These are phyloP conservation scores for Bradypus variegatus DNA, from an alignment of 2,797 vertebrate genomes.

Conservation along the genomic window DNA sequence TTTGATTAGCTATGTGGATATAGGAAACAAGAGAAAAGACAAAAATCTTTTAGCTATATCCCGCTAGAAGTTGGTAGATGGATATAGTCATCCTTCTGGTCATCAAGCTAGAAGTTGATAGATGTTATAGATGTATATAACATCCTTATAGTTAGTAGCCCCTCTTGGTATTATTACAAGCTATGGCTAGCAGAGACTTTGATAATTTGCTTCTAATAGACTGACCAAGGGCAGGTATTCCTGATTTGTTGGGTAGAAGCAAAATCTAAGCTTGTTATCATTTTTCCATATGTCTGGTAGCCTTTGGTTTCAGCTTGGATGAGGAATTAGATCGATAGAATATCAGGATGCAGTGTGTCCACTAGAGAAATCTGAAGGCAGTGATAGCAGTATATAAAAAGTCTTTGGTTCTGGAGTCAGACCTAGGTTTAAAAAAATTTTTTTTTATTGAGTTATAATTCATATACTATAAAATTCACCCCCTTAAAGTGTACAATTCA, in stretches of 20 bases:
- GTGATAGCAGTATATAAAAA: not conserved
- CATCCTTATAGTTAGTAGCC: too few species aligned
- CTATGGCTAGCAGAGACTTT: not conserved
- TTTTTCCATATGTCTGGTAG: not conserved
- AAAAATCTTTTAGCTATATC: not conserved
- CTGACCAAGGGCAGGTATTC: not conserved
- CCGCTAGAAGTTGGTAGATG: not conserved
- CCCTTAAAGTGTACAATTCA: not conserved
- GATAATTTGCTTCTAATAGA: not conserved
- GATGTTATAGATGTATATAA: too few species aligned
- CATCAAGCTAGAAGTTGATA: too few species aligned
- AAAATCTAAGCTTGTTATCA: not conserved
- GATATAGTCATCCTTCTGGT: not conserved
- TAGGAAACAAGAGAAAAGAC: not conserved
- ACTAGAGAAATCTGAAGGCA: not conserved
- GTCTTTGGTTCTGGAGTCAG: not conserved
- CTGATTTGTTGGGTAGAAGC: not conserved
- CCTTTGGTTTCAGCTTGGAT: not conserved
- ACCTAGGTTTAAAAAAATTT: not conserved
- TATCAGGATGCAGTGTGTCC: not conserved
- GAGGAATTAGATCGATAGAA: conserved; percentile 21
- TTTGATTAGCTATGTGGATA: not conserved
- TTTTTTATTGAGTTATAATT: not conserved
- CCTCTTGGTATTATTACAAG: not conserved
- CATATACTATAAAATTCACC: not conserved